Evolutionary conservation across 2,888 invertebrate genomes (phyloP), one percentile per base, ranked within the genome.

Genomic region (Drosophila ezoana): DNA sequence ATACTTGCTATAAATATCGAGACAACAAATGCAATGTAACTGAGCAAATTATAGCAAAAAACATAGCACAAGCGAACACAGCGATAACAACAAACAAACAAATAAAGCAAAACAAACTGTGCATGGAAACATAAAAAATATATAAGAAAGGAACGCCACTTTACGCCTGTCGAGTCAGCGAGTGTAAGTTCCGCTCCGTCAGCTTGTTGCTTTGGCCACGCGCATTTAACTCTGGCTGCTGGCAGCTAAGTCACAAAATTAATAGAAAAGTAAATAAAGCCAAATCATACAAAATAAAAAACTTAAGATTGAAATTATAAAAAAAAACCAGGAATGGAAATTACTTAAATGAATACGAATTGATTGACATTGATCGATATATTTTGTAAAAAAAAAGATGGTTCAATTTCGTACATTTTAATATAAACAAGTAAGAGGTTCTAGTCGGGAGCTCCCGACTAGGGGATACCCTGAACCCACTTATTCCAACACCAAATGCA

Each of bases 151-250:
- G 35, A 89, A 87, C 62, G 70, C 70, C 72, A 88, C 81, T 73
- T 89, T 89, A 88, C 85, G 90, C 89, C 72, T 83, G 83, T 84
- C 83, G 79, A 54, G 64, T 81, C 62, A 83, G 85, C 56, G 89
- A 72, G 61, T 71, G 64, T 40, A 74, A 64, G 52, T 66, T 80
- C 66, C 64, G 63, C 54, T 83, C 87, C 74, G 56, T 33, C 65
- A 69, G 56, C 41, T 63, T 73, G 72, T 80, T 77, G 61, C 13
- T 51, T 52, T 56, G 76, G 38, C 80, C 86, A 70, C 72, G 72
- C 60, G 59, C 64, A 66, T 79, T 87, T 52, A 71, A 65, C 49
- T 62, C 68, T 60, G 57, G 45, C 66, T 83, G 83, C 47, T 68
- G 70, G 54, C 53, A 53, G 75, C 79, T 78, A 61, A 53, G 41